Conservation (phyloP, 1,140 invertebrate species). For the Platyura marginata region DNA sequence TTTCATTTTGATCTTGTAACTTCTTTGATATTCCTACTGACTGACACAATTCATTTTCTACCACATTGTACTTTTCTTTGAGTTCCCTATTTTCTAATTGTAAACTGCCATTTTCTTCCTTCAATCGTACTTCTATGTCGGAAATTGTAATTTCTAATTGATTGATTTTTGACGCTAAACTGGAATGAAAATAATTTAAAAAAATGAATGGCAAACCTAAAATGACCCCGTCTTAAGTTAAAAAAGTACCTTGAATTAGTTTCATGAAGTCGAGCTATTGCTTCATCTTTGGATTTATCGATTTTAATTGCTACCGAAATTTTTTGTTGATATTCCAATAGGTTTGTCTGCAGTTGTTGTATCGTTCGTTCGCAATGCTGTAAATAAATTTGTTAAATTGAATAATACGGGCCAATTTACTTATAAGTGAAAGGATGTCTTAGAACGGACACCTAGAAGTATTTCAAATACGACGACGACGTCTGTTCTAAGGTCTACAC, state of each 20-base stretch:
- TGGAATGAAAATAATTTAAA: neutral
- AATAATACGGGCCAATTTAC: constrained; percentile 3
- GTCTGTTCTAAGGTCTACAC: too few relatives aligned
- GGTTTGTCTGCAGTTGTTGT: constrained; percentile 45
- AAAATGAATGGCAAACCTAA: neutral
- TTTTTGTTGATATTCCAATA: constrained; percentile 57
- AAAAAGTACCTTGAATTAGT: constrained; percentile 14
- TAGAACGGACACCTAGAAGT: too few relatives aligned
- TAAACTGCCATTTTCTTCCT: constrained; percentile 10
- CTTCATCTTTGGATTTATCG: constrained; percentile 50
- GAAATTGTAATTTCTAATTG: neutral
- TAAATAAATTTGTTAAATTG: constrained; percentile 11
- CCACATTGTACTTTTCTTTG: constrained; percentile 8
- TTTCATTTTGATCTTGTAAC: constrained; percentile 19
- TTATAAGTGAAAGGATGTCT: too few relatives aligned
- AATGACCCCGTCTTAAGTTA: neutral
- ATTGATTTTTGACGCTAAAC: neutral
- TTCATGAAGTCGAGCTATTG: constrained; percentile 39
- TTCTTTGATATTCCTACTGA: constrained; percentile 15
- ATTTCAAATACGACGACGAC: too few relatives aligned
- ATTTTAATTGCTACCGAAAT: constrained; percentile 56
- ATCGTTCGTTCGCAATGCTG: constrained; percentile 62
- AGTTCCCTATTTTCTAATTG: constrained; percentile 12
- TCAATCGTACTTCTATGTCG: constrained; percentile 2
- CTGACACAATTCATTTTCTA: constrained; percentile 18